Evolutionary conservation across 2,113 vertebrate genomes (phyloP).

Genomic region (Gallinago jamesoni): DNA sequence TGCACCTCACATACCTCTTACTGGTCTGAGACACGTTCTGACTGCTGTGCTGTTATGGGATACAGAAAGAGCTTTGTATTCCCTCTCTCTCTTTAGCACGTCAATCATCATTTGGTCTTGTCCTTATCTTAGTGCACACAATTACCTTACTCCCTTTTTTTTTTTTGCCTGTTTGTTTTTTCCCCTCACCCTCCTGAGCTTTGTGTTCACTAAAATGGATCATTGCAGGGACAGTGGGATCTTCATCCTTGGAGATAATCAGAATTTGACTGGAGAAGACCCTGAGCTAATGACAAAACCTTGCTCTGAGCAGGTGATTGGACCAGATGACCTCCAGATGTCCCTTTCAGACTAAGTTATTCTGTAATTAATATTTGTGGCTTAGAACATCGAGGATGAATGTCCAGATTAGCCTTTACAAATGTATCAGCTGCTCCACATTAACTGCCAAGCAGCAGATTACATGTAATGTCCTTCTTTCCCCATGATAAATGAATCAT

Average conservation of each 20-base stretch:
- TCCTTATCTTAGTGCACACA: background rate
- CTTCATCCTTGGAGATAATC: too few relatives aligned
- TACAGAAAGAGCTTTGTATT: background rate
- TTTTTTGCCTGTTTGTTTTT: background rate
- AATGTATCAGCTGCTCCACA: background rate
- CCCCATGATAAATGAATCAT: background rate
- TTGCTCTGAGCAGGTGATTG: background rate
- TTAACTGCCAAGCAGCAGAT: background rate
- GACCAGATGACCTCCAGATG: background rate
- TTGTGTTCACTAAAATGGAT: background rate
- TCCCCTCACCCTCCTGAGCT: background rate
- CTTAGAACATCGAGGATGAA: background rate
- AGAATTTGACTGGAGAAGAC: background rate
- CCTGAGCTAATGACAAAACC: background rate
- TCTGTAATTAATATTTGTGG: background rate
- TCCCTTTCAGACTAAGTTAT: background rate
- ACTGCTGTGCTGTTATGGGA: background rate
- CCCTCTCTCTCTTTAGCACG: background rate
- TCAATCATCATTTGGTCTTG: background rate
- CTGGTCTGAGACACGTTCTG: background rate
- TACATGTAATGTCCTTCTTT: background rate
- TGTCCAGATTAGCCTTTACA: constrained; percentile 5
- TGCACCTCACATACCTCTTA: background rate
- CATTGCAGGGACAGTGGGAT: background rate
- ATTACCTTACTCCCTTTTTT: background rate